A percentile compares a stretch with the other conserved stretches of the same genome.
phyloP scores from a whole-genome alignment of 2,113 vertebrate genomes.

The Micromys minutus region DNA sequence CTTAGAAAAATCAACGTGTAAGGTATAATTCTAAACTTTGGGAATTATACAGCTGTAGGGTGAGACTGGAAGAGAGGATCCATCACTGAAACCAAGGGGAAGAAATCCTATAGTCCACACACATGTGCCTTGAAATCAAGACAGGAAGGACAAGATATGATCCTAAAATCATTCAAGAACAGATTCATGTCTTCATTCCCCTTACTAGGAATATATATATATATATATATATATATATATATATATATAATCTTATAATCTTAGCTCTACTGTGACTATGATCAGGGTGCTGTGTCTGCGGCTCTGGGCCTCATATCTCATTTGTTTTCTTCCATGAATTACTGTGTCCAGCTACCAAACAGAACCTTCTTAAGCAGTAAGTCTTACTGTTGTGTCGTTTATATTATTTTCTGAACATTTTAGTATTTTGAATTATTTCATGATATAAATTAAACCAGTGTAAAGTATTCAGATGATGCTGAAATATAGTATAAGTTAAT shows the following conservation, averaged over 20 bases:
- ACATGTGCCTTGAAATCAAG: neutral
- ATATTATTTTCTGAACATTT: neutral
- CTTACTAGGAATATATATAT: neutral
- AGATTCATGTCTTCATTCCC: neutral
- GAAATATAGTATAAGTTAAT: neutral
- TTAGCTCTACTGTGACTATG: too few species aligned
- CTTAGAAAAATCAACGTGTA: neutral
- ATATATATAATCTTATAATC: too few species aligned
- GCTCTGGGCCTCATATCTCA: neutral
- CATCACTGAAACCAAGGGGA: neutral
- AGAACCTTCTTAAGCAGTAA: neutral
- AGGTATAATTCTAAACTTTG: neutral
- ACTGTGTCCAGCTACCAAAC: neutral
- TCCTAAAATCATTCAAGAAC: neutral
- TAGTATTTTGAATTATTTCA: neutral
- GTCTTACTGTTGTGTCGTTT: neutral
- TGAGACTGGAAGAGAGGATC: neutral
- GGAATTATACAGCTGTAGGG: neutral
- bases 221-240: too few species aligned
- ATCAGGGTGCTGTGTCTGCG: too few species aligned
- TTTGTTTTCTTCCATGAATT: neutral
- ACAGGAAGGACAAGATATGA: neutral
- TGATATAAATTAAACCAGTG: neutral
- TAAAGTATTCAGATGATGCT: neutral
- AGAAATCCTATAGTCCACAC: neutral